These are phyloP conservation scores for Acanthosepion esculentum DNA, from an alignment of 2,888 invertebrate species.

Conservation along the genomic window DNA sequence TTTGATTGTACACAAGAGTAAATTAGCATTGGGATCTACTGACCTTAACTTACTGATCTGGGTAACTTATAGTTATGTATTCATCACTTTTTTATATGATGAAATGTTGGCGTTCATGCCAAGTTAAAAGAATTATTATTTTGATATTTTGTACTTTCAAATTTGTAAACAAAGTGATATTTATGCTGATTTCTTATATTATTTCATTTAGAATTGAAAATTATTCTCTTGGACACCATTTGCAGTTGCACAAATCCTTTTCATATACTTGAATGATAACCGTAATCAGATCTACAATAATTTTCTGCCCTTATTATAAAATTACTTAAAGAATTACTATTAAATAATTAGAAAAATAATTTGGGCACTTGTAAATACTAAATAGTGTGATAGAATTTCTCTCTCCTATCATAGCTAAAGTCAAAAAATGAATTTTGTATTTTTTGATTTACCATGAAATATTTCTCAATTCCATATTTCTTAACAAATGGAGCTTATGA, in stretches of 20 bases:
- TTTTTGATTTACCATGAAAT: background rate
- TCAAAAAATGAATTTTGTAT: background rate
- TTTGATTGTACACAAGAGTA: background rate
- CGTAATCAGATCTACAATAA: background rate
- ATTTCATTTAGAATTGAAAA: background rate
- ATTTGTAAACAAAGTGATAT: background rate
- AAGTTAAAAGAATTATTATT: too few species aligned
- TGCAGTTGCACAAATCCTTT: background rate
- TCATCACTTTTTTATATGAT: background rate
- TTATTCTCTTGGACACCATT: background rate
- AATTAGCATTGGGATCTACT: background rate
- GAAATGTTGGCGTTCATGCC: background rate
- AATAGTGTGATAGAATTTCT: too few species aligned
- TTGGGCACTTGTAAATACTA: background rate
- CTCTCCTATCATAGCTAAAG: background rate
- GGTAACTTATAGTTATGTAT: background rate
- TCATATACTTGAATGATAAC: background rate
- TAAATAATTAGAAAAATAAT: background rate
- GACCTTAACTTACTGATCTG: background rate
- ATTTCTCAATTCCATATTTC: too few species aligned
- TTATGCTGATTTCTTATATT: background rate
- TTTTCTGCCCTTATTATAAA: too few species aligned
- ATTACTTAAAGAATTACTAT: background rate
- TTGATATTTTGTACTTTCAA: too few species aligned
- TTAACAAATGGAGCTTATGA: background rate